These are phyloP conservation scores for Peromyscus californicus DNA, from an alignment of 2,113 vertebrate genomes.

Conservation along the genomic window DNA sequence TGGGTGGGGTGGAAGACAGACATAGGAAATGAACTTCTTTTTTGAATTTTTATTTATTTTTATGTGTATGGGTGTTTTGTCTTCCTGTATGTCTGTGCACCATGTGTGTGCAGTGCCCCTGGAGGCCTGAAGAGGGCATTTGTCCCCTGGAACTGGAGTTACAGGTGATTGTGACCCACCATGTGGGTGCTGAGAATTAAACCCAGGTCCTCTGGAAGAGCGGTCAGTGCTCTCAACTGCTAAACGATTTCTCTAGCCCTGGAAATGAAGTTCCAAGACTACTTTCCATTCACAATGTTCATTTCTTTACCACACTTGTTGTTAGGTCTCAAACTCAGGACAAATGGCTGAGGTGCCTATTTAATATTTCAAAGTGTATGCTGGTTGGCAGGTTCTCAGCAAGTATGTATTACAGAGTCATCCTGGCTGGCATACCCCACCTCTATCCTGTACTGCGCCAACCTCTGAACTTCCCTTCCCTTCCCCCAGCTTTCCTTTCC, in stretches of 20 bases:
- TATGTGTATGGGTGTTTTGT: not conserved
- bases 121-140: not conserved
- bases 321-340: not conserved
- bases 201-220: not conserved
- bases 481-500: not conserved
- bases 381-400: not conserved
- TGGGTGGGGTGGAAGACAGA: not conserved
- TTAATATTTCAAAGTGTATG: not conserved
- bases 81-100: not conserved
- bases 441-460: not conserved
- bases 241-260: not conserved
- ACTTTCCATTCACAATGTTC: not conserved
- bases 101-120: not conserved
- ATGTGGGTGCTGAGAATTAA: not conserved
- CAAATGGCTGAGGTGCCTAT: not conserved
- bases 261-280: not conserved
- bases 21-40: not conserved
- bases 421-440: not conserved
- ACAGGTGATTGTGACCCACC: not conserved
- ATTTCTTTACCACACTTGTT: not conserved
- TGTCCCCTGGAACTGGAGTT: not conserved
- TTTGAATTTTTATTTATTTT: not conserved
- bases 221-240: not conserved
- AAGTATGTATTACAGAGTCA: too few relatives aligned
- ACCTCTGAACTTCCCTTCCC: not conserved